Evolutionary conservation across 2,113 vertebrate genomes (phyloP), one percentile per base, ranked within the genome.

Genomic region (Axis porcinus): DNA sequence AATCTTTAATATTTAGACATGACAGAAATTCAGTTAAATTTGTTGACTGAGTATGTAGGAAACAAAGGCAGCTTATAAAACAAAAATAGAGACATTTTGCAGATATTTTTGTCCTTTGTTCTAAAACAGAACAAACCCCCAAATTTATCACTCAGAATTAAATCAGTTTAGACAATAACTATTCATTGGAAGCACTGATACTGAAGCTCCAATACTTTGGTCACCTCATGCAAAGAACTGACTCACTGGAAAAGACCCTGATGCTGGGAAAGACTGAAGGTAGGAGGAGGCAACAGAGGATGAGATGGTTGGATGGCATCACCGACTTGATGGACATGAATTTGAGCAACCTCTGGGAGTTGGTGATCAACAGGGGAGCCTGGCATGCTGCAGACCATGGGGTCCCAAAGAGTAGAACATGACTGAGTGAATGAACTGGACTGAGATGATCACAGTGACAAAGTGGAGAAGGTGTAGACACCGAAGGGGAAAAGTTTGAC

Each of bases 131-230:
- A 23, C 30, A 54, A 82, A 36, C 7, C 2, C 50, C 19, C 79
- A 13, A 79, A 96, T 15, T 23, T 89, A 76, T n/a, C 93, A 93
- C 7, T 36, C 95, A 84, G 58, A 94, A 94, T 98, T 96, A 88
- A 98, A 28, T 96, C 30, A 89, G 45, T 96, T 97, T 86, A 94
- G 64, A 67, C 89, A 76, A 95, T 2, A 7, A 21, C 10, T 67
- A 67, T 67, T 67, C 17, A 36, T 21, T 67, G 64, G 33, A 67
- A 67, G 17, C 64, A 67, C 8, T 67, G 17, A 67, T 67, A 36
- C 33, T 67, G 33, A 36, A 67, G 33, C 33, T 36, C 64, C 17
- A 11, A 67, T 67, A n/a, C 8, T 36, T 67, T 36, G 64, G 33
- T 36, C 64, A 36, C 64, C 64, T 67, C 33, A 67, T 10, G 33